These are phyloP conservation scores for Chlorops oryzae DNA, from an alignment of 1,140 invertebrate genomes.

Conservation along the genomic window DNA sequence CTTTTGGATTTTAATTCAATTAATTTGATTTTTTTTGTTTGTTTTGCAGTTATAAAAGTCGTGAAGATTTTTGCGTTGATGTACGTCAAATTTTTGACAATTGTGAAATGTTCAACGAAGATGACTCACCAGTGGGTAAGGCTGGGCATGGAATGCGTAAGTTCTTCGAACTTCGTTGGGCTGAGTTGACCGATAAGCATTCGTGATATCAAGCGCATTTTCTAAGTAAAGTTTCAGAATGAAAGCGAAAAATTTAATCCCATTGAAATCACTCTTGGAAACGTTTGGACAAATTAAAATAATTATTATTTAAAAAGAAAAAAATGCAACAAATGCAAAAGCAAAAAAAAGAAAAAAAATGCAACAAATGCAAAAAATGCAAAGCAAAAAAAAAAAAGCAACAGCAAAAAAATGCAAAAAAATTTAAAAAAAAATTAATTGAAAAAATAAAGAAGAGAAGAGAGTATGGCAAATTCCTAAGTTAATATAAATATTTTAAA, in stretches of 20 bases:
- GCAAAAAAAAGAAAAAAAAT: too few species aligned
- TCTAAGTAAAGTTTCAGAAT: too few species aligned
- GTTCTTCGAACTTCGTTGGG: slow-evolving; percentile 87
- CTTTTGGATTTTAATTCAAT: too few species aligned
- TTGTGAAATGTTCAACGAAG: slow-evolving; percentile 96
- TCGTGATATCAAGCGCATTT: slow-evolving; percentile 38
- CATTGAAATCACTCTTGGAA: too few species aligned
- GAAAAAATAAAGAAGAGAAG: slow-evolving; percentile 12
- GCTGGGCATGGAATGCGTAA: slow-evolving; percentile 85
- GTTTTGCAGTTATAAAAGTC: slow-evolving; percentile 69
- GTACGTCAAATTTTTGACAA: slow-evolving; percentile 91
- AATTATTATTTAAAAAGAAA: too few species aligned
- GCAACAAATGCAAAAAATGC: too few species aligned
- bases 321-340: slow-evolving; percentile 29
- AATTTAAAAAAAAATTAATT: slow-evolving; percentile 1
- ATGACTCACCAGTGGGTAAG: slow-evolving; percentile 91
- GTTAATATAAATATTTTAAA: too few species aligned
- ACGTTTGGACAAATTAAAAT: too few species aligned
- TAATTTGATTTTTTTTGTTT: neutral
- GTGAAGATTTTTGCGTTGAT: slow-evolving; percentile 84
- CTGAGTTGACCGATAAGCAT: slow-evolving; percentile 54
- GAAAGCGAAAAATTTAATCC: neutral
- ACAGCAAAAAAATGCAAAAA: neutral
- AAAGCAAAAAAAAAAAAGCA: too few species aligned
- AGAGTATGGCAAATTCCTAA: too few species aligned